phyloP scores from a whole-genome alignment of 2,888 invertebrate species.

The Drosophila parthenogenetica region DNA sequence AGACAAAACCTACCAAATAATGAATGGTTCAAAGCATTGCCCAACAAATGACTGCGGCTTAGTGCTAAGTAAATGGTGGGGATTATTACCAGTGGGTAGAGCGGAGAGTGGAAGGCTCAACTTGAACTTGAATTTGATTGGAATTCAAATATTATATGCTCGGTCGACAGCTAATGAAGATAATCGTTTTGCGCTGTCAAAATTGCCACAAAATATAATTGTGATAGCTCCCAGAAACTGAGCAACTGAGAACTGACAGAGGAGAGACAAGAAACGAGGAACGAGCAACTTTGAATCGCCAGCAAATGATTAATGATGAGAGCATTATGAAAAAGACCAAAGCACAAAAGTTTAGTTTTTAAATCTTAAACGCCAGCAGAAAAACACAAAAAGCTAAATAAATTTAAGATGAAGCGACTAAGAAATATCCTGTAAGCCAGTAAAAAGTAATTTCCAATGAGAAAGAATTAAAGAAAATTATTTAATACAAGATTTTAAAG shows the following conservation, averaged over 20 bases:
- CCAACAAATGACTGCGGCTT: slow-evolving; percentile 53
- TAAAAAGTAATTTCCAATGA: neutral
- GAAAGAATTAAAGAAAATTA: neutral
- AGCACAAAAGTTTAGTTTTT: slow-evolving; percentile 25
- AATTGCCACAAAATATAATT: slow-evolving; percentile 75
- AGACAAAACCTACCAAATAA: slow-evolving; percentile 8
- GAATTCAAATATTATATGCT: slow-evolving; percentile 31
- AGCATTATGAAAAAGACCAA: slow-evolving; percentile 61
- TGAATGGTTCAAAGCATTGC: slow-evolving; percentile 43
- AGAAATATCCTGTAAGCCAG: neutral
- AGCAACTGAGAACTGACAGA: slow-evolving; percentile 2
- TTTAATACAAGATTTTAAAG: too few relatives aligned
- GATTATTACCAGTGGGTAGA: neutral
- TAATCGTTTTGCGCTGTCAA: slow-evolving; percentile 75
- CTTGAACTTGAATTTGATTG: slow-evolving; percentile 66
- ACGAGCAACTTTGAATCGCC: slow-evolving; percentile 39
- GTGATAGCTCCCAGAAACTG: slow-evolving; percentile 53
- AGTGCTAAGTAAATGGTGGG: slow-evolving; percentile 23
- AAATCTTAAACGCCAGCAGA: slow-evolving; percentile 28
- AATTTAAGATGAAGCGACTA: neutral
- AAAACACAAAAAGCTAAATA: slow-evolving; percentile 7
- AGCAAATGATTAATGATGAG: slow-evolving; percentile 74
- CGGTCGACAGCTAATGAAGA: slow-evolving; percentile 62
- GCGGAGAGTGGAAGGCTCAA: slow-evolving; percentile 19
- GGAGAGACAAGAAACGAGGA: slow-evolving; percentile 26